These are phyloP conservation scores for Neosalanx taihuensis DNA, from an alignment of 2,797 vertebrate species.

Conservation along the genomic window DNA sequence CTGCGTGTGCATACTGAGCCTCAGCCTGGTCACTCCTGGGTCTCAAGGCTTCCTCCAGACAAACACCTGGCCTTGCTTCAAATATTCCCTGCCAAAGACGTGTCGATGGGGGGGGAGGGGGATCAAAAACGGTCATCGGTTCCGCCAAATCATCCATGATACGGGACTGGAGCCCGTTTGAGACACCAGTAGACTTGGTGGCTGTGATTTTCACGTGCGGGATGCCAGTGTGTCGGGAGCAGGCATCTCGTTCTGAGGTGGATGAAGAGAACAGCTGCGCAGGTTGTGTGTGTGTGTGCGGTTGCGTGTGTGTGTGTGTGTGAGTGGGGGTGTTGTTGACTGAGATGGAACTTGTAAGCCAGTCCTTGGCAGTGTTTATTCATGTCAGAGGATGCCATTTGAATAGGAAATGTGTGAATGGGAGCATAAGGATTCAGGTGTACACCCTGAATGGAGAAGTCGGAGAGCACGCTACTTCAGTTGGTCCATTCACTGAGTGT, in stretches of 20 bases:
- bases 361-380: not conserved
- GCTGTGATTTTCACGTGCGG: conserved; percentile 8
- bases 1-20: not conserved
- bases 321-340: no score
- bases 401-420: not conserved
- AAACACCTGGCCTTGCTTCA: no score
- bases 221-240: no score
- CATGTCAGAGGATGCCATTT: not conserved
- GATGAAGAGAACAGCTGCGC: no score
- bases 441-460: conserved; percentile 55
- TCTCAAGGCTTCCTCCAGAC: not conserved
- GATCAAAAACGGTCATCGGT: not conserved
- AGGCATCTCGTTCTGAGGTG: no score
- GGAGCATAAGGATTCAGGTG: conserved; percentile 26
- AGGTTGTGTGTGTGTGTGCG: no score
- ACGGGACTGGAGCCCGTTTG: not conserved
- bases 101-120: no score
- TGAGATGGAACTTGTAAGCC: not conserved
- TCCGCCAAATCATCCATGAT: not conserved
- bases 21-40: not conserved
- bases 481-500: conserved; percentile 15
- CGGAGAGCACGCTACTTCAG: conserved; percentile 48
- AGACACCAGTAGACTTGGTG: no score
- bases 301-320: no score
- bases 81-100: no score